phyloP scores from a whole-genome alignment of 2,113 vertebrate genomes.

The Xenopus tropicalis region DNA sequence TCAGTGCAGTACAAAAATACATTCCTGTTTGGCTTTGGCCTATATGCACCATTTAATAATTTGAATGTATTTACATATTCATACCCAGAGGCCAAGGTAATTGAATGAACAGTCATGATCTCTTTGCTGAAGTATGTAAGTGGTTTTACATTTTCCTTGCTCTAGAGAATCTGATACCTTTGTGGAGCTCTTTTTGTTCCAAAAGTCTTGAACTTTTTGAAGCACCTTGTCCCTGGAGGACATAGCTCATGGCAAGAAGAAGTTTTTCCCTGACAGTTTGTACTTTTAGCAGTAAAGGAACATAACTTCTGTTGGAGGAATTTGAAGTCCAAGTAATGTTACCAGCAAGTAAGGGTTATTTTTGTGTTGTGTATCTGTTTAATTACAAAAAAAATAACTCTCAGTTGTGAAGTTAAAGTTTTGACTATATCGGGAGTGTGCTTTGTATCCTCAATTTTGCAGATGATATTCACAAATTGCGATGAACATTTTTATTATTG shows the following conservation, averaged over 20 bases:
- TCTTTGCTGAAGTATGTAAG: slow-evolving; percentile 31
- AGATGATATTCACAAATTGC: not conserved
- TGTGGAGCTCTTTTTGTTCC: slow-evolving; percentile 8
- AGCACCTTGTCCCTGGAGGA: slow-evolving; percentile 29
- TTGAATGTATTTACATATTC: slow-evolving; percentile 21
- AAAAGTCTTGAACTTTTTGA: slow-evolving; percentile 21
- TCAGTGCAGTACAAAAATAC: not conserved
- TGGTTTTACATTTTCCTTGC: slow-evolving; percentile 33
- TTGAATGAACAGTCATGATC: slow-evolving; percentile 36
- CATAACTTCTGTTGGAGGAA: not conserved
- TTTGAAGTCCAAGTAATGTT: not conserved
- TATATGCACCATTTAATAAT: not conserved
- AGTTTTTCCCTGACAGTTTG: slow-evolving; percentile 14
- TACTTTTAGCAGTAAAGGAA: not conserved
- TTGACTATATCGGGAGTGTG: too few relatives aligned
- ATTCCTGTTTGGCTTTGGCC: not conserved
- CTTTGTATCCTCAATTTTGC: too few relatives aligned
- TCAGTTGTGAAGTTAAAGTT: too few relatives aligned
- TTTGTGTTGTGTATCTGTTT: too few relatives aligned
- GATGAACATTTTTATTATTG: too few relatives aligned
- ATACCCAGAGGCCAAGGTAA: slow-evolving; percentile 12
- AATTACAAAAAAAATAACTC: too few relatives aligned
- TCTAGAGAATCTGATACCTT: slow-evolving; percentile 26
- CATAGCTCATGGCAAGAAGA: slow-evolving; percentile 5
- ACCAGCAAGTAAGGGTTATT: too few relatives aligned